Percentiles rank a stretch among this genome's conserved stretches.
phyloP scores from a whole-genome alignment of 2,888 invertebrate species.

The Caenorhabditis doughertyi region DNA sequence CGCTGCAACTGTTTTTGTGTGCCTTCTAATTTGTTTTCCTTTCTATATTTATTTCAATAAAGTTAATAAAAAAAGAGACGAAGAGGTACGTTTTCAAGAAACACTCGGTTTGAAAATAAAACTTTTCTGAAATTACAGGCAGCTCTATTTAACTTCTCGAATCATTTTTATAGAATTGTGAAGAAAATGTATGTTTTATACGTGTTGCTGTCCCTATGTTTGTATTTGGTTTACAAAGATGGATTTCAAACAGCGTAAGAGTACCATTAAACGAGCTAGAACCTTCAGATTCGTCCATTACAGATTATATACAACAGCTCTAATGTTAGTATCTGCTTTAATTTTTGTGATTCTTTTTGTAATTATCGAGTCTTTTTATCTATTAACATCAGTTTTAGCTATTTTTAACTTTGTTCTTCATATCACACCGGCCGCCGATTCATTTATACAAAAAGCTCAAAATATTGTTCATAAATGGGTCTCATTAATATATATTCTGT shows the following conservation, averaged over 20 bases:
- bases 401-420: neutral
- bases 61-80: neutral
- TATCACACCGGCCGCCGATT: neutral
- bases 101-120: neutral
- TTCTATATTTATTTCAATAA: neutral
- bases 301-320: neutral
- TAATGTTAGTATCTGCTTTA: neutral
- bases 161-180: slow-evolving; percentile 2
- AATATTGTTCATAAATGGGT: slow-evolving; percentile 1
- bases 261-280: too few species aligned
- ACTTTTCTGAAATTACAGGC: neutral
- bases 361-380: neutral
- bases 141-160: neutral
- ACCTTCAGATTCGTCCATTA: neutral
- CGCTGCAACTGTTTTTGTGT: neutral
- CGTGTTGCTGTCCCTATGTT: neutral
- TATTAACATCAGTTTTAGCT: neutral
- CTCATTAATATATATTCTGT: neutral
- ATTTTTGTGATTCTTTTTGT: neutral
- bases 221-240: neutral
- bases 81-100: neutral
- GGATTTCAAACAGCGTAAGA: neutral
- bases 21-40: neutral
- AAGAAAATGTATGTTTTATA: neutral
- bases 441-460: too few species aligned